Evolutionary conservation across 2,113 vertebrate species (phyloP).

Genomic region (Hemiprocne comata): DNA sequence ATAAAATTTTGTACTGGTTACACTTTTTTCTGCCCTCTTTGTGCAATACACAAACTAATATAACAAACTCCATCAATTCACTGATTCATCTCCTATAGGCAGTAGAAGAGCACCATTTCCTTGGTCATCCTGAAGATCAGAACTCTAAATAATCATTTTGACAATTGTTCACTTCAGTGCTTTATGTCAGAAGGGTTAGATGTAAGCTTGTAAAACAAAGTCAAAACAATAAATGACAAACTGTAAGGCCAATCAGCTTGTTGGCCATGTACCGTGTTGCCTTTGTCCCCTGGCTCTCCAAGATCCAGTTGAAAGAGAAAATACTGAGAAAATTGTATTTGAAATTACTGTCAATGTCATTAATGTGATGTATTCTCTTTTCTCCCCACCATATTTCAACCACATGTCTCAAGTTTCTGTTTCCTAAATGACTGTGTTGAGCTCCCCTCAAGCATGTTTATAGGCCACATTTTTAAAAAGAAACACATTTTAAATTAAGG

Average conservation of each 20-base stretch:
- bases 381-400: constrained; percentile 28
- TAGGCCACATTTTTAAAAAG: constrained; percentile 1
- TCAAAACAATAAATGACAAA: not conserved
- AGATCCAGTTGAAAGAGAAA: not conserved
- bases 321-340: not conserved
- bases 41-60: not conserved
- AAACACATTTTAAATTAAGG: constrained; percentile 52
- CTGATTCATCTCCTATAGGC: not conserved
- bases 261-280: not conserved
- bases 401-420: constrained; percentile 55
- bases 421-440: not conserved
- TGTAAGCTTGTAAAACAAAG: not conserved
- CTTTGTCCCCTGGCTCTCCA: not conserved
- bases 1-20: not conserved
- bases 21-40: not conserved
- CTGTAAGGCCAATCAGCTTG: not conserved
- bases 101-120: not conserved
- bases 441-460: not conserved
- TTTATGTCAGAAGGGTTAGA: not conserved
- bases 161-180: not conserved
- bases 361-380: not conserved
- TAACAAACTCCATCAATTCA: not conserved
- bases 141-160: not conserved
- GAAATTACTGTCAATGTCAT: not conserved
- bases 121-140: not conserved